phyloP scores from a whole-genome alignment of 2,888 invertebrate genomes.

The Xanthorhoe designata region DNA sequence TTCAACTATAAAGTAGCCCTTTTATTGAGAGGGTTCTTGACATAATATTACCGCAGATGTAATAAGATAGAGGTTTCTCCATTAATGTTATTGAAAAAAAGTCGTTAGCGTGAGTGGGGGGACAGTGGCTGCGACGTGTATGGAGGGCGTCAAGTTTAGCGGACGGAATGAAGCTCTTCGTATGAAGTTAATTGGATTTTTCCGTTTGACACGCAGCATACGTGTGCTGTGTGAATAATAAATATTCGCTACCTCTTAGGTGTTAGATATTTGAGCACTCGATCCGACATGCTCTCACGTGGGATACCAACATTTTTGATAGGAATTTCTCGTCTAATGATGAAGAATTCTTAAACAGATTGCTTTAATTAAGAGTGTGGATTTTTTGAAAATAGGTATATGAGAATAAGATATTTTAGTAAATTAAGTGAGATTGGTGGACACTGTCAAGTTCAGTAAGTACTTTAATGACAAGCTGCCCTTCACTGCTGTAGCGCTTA shows the following conservation, averaged over 20 bases:
- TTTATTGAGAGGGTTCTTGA: slow-evolving; percentile 46
- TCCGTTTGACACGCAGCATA: slow-evolving; percentile 75
- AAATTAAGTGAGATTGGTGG: background rate
- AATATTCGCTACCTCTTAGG: slow-evolving; percentile 62
- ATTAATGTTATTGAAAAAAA: slow-evolving; percentile 77
- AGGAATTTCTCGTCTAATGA: slow-evolving; percentile 21
- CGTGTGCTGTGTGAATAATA: slow-evolving; percentile 77
- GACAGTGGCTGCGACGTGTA: slow-evolving; percentile 35
- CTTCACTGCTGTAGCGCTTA: background rate
- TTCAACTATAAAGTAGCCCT: slow-evolving; percentile 44
- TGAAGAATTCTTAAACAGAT: background rate
- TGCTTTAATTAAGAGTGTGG: background rate
- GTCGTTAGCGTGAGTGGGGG: slow-evolving; percentile 68
- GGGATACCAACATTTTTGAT: slow-evolving; percentile 30
- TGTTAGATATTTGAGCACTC: slow-evolving; percentile 57
- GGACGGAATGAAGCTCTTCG: slow-evolving; percentile 71
- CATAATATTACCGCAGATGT: slow-evolving; percentile 50
- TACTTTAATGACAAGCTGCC: slow-evolving; percentile 2
- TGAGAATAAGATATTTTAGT: background rate
- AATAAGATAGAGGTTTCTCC: slow-evolving; percentile 62
- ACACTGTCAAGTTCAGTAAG: no score
- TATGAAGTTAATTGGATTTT: slow-evolving; percentile 83
- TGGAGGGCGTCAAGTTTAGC: slow-evolving; percentile 58
- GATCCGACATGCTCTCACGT: slow-evolving; percentile 48
- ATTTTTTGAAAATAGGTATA: background rate